A percentile compares a stretch with the other conserved stretches of the same genome.
These are phyloP conservation scores for Hydrotaea diabolus DNA, from an alignment of 2,888 invertebrate genomes.

Conservation along the genomic window DNA sequence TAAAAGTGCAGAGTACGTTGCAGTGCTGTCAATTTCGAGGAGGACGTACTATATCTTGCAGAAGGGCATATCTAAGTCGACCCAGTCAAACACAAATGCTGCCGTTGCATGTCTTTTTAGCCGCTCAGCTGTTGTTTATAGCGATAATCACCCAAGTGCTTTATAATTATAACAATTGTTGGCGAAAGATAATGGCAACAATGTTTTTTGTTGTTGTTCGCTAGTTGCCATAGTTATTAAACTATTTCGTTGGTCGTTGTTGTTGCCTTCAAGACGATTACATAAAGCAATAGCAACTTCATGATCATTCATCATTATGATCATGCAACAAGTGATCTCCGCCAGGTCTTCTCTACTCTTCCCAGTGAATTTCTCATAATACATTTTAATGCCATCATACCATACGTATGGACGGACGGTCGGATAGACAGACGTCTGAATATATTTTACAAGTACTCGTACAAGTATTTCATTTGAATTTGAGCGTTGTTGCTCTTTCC, in stretches of 20 bases:
- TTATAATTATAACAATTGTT: conserved; percentile 54
- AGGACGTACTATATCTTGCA: too few relatives aligned
- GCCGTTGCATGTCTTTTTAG: neutral
- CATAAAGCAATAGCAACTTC: conserved; percentile 37
- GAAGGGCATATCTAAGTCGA: too few relatives aligned
- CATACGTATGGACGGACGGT: too few relatives aligned
- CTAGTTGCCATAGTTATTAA: conserved; percentile 22
- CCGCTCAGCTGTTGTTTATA: neutral
- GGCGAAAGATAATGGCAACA: conserved; percentile 30
- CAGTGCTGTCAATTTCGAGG: too few relatives aligned
- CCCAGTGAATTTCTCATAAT: conserved; percentile 41
- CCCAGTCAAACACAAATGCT: neutral
- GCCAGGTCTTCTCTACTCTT: conserved; percentile 26
- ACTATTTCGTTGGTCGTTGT: conserved; percentile 1
- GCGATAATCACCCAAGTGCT: conserved; percentile 54
- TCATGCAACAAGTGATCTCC: conserved; percentile 50
- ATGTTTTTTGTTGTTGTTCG: conserved; percentile 7
- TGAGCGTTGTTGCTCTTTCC: neutral
- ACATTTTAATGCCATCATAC: conserved; percentile 26
- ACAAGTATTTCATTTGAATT: neutral
- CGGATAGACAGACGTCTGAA: too few relatives aligned
- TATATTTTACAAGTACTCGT: too few relatives aligned
- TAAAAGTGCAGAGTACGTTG: too few relatives aligned
- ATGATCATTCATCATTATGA: neutral
- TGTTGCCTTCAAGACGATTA: conserved; percentile 42